These are phyloP conservation scores for Lysiphlebus fabarum DNA, from an alignment of 1,140 invertebrate species.

Conservation along the genomic window DNA sequence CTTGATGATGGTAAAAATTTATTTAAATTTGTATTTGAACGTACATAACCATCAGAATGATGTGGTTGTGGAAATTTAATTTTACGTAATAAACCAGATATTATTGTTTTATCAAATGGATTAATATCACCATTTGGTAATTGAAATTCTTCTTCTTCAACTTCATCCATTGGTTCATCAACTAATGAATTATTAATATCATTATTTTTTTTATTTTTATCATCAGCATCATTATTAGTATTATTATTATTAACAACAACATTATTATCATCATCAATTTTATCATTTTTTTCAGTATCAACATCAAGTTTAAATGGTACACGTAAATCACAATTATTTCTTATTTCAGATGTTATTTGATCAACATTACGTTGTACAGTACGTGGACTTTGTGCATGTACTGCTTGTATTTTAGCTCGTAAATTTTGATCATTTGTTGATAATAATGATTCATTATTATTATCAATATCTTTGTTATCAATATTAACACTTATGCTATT, in stretches of 20 bases:
- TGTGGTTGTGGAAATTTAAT: conserved; percentile 55
- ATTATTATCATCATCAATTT: conserved; percentile 24
- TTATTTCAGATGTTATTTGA: conserved; percentile 51
- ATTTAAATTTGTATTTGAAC: conserved; percentile 45
- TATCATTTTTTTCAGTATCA: conserved; percentile 25
- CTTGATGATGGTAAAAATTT: conserved; percentile 53
- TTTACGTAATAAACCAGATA: conserved; percentile 52
- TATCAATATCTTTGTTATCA: conserved; percentile 24
- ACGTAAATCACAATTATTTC: conserved; percentile 50
- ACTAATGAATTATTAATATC: conserved; percentile 44
- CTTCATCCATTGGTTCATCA: conserved; percentile 47
- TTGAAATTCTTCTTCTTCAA: conserved; percentile 42
- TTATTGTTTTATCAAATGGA: conserved; percentile 56
- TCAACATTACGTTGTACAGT: conserved; percentile 53
- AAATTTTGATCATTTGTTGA: conserved; percentile 46
- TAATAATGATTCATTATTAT: conserved; percentile 23
- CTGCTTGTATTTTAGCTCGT: conserved; percentile 47
- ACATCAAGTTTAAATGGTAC: conserved; percentile 43
- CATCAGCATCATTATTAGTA: conserved; percentile 40
- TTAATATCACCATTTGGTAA: conserved; percentile 49
- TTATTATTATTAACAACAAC: conserved; percentile 44
- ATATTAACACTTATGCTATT: too few relatives aligned
- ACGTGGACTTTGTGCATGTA: conserved; percentile 52
- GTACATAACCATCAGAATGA: conserved; percentile 49
- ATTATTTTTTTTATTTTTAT: conserved; percentile 30